Evolutionary conservation across 2,113 vertebrate genomes (phyloP).

Genomic region (Pachyramphus minor): DNA sequence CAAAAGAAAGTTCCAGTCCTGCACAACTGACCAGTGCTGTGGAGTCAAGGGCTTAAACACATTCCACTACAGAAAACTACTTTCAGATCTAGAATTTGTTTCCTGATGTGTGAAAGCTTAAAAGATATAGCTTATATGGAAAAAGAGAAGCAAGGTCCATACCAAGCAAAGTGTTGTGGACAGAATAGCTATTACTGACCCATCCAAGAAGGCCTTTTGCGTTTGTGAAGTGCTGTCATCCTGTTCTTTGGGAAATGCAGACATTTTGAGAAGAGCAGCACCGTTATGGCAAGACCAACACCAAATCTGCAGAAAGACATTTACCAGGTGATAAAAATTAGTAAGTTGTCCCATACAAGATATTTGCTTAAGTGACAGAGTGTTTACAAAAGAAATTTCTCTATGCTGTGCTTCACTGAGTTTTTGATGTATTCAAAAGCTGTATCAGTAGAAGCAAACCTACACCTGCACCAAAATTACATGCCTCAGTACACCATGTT

Average conservation of each 20-base stretch:
- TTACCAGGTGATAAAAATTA: not conserved
- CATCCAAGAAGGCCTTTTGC: conserved; percentile 80
- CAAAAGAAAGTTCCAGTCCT: not conserved
- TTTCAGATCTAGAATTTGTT: not conserved
- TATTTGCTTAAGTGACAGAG: not conserved
- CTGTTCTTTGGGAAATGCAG: conserved; percentile 76
- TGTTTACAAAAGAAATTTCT: not conserved
- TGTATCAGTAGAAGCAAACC: not conserved
- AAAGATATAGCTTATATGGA: conserved; percentile 24
- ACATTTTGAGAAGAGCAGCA: conserved; percentile 85
- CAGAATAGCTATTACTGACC: conserved; percentile 71
- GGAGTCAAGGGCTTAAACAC: not conserved
- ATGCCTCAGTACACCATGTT: not conserved
- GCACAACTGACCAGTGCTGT: not conserved
- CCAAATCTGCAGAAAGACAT: conserved; percentile 78
- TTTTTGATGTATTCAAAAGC: not conserved
- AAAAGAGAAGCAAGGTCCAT: conserved; percentile 60
- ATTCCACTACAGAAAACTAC: not conserved
- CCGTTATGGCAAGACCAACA: conserved; percentile 87
- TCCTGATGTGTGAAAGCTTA: conserved; percentile 18
- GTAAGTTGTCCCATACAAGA: not conserved
- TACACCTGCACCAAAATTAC: not conserved
- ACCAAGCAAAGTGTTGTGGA: conserved; percentile 56
- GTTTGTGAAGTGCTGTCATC: conserved; percentile 77
- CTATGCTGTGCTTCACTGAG: not conserved